phyloP scores from a whole-genome alignment of 2,113 vertebrate species.

The Megaleporinus macrocephalus region DNA sequence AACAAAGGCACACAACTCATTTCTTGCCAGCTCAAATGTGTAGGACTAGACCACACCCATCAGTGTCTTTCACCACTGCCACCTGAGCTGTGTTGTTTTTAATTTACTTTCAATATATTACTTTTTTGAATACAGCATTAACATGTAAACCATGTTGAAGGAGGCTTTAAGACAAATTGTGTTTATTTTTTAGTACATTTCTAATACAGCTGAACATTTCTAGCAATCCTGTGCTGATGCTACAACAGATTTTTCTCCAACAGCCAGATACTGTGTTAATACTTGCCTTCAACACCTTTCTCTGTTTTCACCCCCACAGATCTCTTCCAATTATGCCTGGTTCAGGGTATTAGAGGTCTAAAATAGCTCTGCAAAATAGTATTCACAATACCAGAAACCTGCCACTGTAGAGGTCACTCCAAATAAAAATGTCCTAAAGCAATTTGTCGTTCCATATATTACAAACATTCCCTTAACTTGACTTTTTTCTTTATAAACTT shows the following conservation, averaged over 20 bases:
- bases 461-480: constrained; percentile 22
- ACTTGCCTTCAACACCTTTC: background rate
- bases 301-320: constrained; percentile 23
- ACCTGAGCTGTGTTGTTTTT: too few species aligned
- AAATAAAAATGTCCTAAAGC: constrained; percentile 36
- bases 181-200: too few species aligned
- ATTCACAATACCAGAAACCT: constrained; percentile 37
- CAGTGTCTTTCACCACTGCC: too few species aligned
- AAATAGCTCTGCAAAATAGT: constrained; percentile 18
- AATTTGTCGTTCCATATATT: constrained; percentile 53
- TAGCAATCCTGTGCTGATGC: constrained; percentile 25
- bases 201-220: constrained; percentile 15
- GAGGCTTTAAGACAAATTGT: too few species aligned
- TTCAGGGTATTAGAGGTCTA: background rate
- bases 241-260: background rate
- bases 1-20: too few species aligned
- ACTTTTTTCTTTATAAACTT: background rate
- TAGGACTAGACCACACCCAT: too few species aligned
- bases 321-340: background rate
- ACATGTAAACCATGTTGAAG: too few species aligned
- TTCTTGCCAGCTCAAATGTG: too few species aligned
- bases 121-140: too few species aligned
- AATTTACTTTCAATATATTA: too few species aligned
- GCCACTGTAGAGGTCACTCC: background rate
- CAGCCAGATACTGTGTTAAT: background rate